A percentile compares a stretch with the other conserved stretches of the same genome.
Conservation (phyloP, 2,113 vertebrate species). For the Arothron firmamentum region DNA sequence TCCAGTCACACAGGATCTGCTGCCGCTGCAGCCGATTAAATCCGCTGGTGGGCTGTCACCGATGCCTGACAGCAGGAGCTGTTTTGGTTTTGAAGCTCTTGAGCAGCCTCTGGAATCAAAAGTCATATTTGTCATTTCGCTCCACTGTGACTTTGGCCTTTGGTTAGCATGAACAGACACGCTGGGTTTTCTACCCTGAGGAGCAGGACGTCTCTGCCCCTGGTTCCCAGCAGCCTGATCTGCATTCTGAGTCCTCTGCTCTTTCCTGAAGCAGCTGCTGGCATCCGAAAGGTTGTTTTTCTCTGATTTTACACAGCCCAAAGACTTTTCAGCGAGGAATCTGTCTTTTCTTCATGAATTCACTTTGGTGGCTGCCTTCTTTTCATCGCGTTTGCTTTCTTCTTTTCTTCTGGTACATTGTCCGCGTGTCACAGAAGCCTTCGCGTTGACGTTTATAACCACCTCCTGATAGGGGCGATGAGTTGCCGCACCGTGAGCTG, state of each 20-base stretch:
- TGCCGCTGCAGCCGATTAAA: too few species aligned
- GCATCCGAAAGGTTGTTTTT: too few species aligned
- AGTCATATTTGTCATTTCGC: background rate
- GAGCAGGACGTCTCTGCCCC: too few species aligned
- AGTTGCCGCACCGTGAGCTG: slow-evolving; percentile 2
- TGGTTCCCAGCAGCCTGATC: too few species aligned
- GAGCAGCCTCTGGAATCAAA: background rate
- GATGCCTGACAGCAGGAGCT: too few species aligned
- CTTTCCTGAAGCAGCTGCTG: too few species aligned
- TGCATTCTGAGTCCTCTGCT: too few species aligned
- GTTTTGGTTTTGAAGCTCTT: background rate
- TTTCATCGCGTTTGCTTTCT: background rate
- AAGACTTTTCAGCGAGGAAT: background rate
- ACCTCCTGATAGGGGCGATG: background rate
- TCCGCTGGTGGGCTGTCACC: too few species aligned
- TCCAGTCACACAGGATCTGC: too few species aligned
- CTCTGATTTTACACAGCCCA: background rate
- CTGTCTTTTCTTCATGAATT: background rate
- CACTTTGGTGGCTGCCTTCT: background rate
- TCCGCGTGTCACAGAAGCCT: background rate
- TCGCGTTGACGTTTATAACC: background rate
- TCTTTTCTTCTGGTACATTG: background rate
- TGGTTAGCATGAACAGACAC: background rate
- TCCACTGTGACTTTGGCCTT: background rate
- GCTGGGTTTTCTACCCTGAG: too few species aligned